Evolutionary conservation across 2,113 vertebrate species (phyloP).

Genomic region (Muntiacus reevesi): DNA sequence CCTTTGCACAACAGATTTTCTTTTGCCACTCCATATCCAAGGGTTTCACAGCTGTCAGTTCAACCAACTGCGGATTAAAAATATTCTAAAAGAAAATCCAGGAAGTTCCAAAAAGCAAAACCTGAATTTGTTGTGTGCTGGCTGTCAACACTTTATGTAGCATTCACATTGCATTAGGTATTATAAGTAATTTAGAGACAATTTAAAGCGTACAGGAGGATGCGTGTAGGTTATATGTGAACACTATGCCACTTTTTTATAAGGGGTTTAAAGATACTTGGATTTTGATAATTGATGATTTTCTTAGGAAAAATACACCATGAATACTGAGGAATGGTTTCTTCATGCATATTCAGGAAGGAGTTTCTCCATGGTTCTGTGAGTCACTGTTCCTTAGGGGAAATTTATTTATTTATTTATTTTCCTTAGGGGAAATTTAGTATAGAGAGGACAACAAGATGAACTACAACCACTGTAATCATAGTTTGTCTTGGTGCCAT

Average conservation of each 20-base stretch:
- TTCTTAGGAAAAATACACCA: background rate
- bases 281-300: background rate
- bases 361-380: background rate
- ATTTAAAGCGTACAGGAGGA: background rate
- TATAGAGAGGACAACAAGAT: background rate
- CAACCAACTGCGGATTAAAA: background rate
- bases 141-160: background rate
- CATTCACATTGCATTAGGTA: background rate
- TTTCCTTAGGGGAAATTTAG: background rate
- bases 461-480: background rate
- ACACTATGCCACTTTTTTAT: background rate
- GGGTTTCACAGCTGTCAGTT: background rate
- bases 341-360: background rate
- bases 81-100: background rate
- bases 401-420: background rate
- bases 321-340: background rate
- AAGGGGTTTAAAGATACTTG: background rate
- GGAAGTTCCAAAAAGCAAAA: background rate
- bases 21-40: background rate
- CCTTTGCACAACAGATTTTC: background rate
- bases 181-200: background rate
- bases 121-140: background rate
- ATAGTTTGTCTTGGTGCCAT: background rate
- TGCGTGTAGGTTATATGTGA: background rate
- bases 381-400: background rate